Evolutionary conservation across 2,797 vertebrate species (phyloP).

Genomic region (Rhinophrynus dorsalis): DNA sequence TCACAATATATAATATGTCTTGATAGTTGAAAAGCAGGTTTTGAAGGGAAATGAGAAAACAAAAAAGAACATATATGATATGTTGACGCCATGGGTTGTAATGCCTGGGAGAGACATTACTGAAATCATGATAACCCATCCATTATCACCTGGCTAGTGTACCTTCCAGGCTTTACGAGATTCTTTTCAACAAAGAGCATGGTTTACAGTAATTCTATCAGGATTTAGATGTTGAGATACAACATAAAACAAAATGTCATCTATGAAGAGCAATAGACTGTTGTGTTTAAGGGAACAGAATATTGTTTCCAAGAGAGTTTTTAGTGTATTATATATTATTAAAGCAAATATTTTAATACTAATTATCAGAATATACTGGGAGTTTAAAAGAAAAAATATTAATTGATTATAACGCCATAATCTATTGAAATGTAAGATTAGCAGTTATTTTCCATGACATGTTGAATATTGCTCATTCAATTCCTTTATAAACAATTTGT

Average conservation of each 20-base stretch:
- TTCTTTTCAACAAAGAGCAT: conserved; percentile 56
- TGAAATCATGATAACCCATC: conserved; percentile 69
- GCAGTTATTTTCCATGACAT: not conserved
- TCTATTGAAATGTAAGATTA: not conserved
- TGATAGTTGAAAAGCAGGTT: conserved; percentile 46
- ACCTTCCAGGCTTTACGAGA: conserved; percentile 43
- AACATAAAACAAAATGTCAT: conserved; percentile 46
- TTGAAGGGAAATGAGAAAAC: conserved; percentile 70
- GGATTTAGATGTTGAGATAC: conserved; percentile 54
- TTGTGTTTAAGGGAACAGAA: conserved; percentile 16
- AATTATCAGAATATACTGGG: not conserved
- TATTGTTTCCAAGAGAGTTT: not conserved
- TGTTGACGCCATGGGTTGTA: conserved; percentile 49
- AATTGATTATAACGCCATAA: not conserved
- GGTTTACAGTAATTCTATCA: conserved; percentile 51
- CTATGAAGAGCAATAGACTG: conserved; percentile 9
- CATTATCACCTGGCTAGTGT: conserved; percentile 59
- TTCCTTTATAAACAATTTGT: not conserved
- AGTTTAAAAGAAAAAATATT: not conserved
- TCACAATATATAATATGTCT: conserved; percentile 27
- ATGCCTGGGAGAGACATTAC: conserved; percentile 52
- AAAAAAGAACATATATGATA: conserved; percentile 53
- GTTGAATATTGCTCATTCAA: not conserved
- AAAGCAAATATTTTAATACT: not conserved
- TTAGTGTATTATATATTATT: not conserved